These are phyloP conservation scores for Drosophila paramelanica DNA, from an alignment of 2,888 invertebrate genomes.

Conservation along the genomic window DNA sequence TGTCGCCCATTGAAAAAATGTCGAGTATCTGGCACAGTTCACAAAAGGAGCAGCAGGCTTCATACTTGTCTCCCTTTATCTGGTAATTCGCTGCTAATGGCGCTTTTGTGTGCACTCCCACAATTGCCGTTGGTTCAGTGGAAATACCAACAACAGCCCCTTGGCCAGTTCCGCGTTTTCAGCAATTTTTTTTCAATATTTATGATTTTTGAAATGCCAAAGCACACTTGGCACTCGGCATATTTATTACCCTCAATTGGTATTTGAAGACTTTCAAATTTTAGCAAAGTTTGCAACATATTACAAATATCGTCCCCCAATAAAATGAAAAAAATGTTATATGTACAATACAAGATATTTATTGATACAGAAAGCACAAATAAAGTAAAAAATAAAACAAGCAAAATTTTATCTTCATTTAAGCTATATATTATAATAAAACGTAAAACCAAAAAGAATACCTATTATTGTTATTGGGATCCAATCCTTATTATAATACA, in stretches of 20 bases:
- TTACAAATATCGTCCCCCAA: neutral
- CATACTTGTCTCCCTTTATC: slow-evolving; percentile 56
- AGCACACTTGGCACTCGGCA: slow-evolving; percentile 40
- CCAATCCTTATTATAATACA: too few species aligned
- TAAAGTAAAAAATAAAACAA: too few species aligned
- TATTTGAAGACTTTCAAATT: slow-evolving; percentile 12
- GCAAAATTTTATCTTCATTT: too few species aligned
- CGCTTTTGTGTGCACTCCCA: slow-evolving; percentile 74
- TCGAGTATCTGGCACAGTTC: slow-evolving; percentile 66
- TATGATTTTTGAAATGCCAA: slow-evolving; percentile 73
- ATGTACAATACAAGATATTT: neutral
- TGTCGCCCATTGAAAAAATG: slow-evolving; percentile 70
- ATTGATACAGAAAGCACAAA: too few species aligned
- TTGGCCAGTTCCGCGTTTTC: slow-evolving; percentile 48
- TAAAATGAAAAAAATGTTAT: neutral
- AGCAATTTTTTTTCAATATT: slow-evolving; percentile 71
- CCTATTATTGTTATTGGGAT: too few species aligned
- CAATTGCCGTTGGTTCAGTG: slow-evolving; percentile 62
- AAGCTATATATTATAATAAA: too few species aligned
- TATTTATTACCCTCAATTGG: slow-evolving; percentile 46
- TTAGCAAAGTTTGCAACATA: slow-evolving; percentile 11
- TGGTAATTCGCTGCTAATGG: slow-evolving; percentile 76
- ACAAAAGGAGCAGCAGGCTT: slow-evolving; percentile 43
- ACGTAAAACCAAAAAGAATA: too few species aligned
- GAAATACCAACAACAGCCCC: slow-evolving; percentile 49